phyloP scores from a whole-genome alignment of 64 coral and sea anemone species.

The Platygyra sinensis region DNA sequence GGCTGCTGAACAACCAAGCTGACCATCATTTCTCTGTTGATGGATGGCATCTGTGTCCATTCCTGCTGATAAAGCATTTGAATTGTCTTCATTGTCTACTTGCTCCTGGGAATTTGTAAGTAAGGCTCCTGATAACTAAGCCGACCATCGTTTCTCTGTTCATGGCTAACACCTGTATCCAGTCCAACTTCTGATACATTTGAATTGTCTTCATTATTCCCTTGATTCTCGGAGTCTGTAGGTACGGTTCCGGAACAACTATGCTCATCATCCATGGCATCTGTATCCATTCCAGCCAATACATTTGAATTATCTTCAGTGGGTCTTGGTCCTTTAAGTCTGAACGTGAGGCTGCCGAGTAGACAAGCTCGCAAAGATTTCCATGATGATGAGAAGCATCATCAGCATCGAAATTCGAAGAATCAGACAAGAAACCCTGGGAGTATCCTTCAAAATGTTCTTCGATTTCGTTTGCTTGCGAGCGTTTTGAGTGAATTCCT shows the following conservation, averaged over 20 bases:
- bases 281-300: no score
- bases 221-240: neutral
- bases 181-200: neutral
- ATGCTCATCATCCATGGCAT: neutral
- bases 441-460: neutral
- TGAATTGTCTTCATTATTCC: neutral
- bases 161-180: no score
- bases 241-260: neutral
- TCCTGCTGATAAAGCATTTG: no score
- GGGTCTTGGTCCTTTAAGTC: neutral
- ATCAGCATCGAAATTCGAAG: neutral
- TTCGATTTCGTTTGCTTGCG: neutral
- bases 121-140: neutral
- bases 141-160: no score
- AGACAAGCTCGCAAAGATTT: neutral
- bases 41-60: no score
- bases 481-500: neutral
- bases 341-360: neutral
- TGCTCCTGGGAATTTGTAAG: no score
- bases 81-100: no score
- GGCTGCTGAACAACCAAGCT: no score
- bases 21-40: no score
- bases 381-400: neutral
- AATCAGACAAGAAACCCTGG: neutral
- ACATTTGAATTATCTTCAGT: neutral